Percentiles rank a stretch among this genome's conserved stretches.
These are phyloP conservation scores for Allolobophora icterica DNA, from an alignment of 2,888 invertebrate genomes.

Conservation along the genomic window DNA sequence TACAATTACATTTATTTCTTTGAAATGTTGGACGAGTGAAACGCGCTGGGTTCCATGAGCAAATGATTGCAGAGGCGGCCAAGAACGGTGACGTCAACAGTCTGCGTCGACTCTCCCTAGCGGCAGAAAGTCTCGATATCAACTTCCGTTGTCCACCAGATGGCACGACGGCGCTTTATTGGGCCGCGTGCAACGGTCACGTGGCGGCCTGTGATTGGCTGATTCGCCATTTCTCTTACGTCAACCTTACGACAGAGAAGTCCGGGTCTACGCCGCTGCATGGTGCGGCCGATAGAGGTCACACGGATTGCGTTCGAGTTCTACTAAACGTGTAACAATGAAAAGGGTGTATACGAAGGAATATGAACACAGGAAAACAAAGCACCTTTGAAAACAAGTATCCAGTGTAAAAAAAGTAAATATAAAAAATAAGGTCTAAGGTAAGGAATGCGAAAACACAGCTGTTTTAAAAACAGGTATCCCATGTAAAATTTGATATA, in stretches of 20 bases:
- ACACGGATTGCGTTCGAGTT: slow-evolving; percentile 38
- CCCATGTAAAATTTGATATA: no score
- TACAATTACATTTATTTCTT: no score
- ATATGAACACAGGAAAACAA: no score
- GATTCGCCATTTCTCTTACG: slow-evolving; percentile 37
- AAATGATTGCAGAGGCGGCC: slow-evolving; percentile 31
- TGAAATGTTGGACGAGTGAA: no score
- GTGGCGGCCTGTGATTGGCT: slow-evolving; percentile 39
- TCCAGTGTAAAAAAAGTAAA: no score
- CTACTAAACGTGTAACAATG: slow-evolving; percentile 37
- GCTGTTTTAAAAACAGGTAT: no score
- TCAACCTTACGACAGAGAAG: slow-evolving; percentile 28
- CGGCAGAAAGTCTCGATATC: not conserved
- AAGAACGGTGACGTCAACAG: slow-evolving; percentile 32
- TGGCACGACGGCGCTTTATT: slow-evolving; percentile 41
- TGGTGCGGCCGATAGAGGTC: slow-evolving; percentile 42
- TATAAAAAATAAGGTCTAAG: no score
- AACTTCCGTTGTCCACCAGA: slow-evolving; percentile 34
- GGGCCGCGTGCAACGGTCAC: no score
- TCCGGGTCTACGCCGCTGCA: slow-evolving; percentile 42
- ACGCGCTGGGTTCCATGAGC: no score
- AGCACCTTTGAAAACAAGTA: no score
- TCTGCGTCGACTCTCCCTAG: not conserved
- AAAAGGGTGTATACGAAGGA: no score
- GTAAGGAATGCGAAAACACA: no score